These are phyloP conservation scores for Grammomys surdaster DNA, from an alignment of 2,113 vertebrate species.

Conservation along the genomic window DNA sequence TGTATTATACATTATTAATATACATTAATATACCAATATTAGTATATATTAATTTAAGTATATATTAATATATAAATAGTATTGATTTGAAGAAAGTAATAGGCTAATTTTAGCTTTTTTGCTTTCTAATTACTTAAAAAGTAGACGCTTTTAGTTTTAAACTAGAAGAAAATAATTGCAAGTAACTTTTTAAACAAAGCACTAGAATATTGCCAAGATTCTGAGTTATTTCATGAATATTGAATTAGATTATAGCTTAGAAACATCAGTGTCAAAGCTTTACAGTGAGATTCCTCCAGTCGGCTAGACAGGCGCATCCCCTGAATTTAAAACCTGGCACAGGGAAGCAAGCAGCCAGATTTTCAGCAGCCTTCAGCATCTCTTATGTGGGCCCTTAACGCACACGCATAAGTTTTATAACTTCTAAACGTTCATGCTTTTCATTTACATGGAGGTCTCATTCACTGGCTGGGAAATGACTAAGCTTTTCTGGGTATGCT, in stretches of 20 bases:
- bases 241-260: constrained; percentile 32
- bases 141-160: constrained; percentile 17
- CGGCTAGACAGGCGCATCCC: background rate
- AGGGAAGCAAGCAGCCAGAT: background rate
- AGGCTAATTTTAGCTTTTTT: constrained; percentile 66
- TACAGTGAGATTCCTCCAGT: background rate
- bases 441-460: constrained; percentile 49
- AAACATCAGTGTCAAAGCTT: constrained; percentile 51
- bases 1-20: too few relatives aligned
- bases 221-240: constrained; percentile 32
- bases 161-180: constrained; percentile 21
- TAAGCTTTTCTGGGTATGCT: constrained; percentile 40
- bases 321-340: constrained; percentile 42
- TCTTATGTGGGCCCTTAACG: constrained; percentile 33
- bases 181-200: constrained; percentile 17
- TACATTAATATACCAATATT: too few relatives aligned
- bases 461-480: constrained; percentile 34
- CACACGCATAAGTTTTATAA: constrained; percentile 27
- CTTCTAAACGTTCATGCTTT: constrained; percentile 35
- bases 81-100: constrained; percentile 42
- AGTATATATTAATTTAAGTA: too few relatives aligned
- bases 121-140: constrained; percentile 43
- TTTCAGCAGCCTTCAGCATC: constrained; percentile 50
- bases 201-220: constrained; percentile 24
- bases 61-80: background rate